These are phyloP conservation scores for Leucoptera coffeella DNA, from an alignment of 2,888 invertebrate genomes.

Conservation along the genomic window DNA sequence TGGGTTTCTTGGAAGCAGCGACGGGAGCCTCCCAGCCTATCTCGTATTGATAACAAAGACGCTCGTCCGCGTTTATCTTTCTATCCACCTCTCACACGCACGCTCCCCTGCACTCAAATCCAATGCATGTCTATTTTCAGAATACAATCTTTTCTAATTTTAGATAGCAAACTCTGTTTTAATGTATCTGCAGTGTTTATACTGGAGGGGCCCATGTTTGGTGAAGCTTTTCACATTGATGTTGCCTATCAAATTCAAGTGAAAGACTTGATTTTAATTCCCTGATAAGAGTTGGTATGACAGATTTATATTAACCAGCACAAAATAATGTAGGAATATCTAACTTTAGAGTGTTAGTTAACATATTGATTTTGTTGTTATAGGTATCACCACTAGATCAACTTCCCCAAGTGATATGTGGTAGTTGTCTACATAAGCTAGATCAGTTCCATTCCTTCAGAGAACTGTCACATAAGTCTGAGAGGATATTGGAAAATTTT, in stretches of 20 bases:
- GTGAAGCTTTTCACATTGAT: conserved; percentile 8
- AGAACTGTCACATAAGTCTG: conserved; percentile 68
- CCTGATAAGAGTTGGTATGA: too few relatives aligned
- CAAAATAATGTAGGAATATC: too few relatives aligned
- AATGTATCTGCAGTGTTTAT: conserved; percentile 30
- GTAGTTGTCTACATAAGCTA: conserved; percentile 68
- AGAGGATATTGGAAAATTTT: conserved; percentile 69
- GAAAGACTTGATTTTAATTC: neutral
- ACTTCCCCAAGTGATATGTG: conserved; percentile 72
- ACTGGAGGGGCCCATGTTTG: conserved; percentile 18
- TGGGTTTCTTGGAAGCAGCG: conserved; percentile 46
- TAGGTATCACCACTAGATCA: conserved; percentile 72
- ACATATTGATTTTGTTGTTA: too few relatives aligned
- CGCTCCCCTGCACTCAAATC: conserved; percentile 11
- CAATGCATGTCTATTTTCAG: conserved; percentile 32
- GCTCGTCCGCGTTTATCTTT: conserved; percentile 15
- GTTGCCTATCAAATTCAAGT: neutral
- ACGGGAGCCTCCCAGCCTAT: too few relatives aligned
- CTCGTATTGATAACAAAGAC: conserved; percentile 49
- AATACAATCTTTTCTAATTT: conserved; percentile 44
- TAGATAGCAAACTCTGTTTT: conserved; percentile 36
- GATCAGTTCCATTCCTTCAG: conserved; percentile 72
- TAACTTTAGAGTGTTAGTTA: too few relatives aligned
- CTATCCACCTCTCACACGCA: conserved; percentile 8
- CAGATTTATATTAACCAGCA: too few relatives aligned